phyloP scores from a whole-genome alignment of 2,888 invertebrate species.

The Apeira syringaria region DNA sequence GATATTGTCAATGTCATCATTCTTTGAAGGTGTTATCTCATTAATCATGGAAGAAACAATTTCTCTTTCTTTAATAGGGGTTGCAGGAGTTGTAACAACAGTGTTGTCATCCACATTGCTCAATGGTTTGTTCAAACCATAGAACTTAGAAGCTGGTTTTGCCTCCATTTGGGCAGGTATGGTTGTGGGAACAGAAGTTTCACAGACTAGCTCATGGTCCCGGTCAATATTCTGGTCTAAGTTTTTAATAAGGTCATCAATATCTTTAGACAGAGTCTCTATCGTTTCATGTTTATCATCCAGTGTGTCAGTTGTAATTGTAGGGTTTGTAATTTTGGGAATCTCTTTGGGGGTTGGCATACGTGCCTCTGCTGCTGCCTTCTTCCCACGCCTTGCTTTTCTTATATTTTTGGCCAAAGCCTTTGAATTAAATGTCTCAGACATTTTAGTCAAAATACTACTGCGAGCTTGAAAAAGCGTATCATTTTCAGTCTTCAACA shows the following conservation, averaged over 20 bases:
- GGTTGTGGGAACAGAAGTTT: conserved; percentile 23
- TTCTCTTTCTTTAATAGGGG: conserved; percentile 68
- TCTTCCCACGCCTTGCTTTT: conserved; percentile 72
- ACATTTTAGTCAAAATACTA: conserved; percentile 81
- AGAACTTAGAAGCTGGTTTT: conserved; percentile 64
- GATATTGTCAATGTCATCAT: conserved; percentile 74
- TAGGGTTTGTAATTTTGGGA: conserved; percentile 30
- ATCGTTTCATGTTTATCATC: conserved; percentile 71
- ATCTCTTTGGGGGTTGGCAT: conserved; percentile 36
- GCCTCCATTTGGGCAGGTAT: conserved; percentile 53
- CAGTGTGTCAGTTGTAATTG: conserved; percentile 44
- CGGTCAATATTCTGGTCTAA: conserved; percentile 70
- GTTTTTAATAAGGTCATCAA: conserved; percentile 73
- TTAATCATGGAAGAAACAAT: conserved; percentile 44
- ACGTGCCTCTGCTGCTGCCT: conserved; percentile 59
- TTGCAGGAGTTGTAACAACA: conserved; percentile 47
- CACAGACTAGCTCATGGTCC: conserved; percentile 54
- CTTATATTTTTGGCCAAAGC: conserved; percentile 76
- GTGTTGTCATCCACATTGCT: conserved; percentile 61
- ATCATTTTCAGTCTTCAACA: conserved; percentile 85
- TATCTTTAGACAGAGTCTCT: conserved; percentile 73
- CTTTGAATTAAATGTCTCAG: conserved; percentile 79
- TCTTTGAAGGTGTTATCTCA: conserved; percentile 68
- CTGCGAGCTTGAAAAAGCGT: conserved; percentile 78
- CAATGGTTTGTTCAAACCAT: conserved; percentile 63